phyloP scores from a whole-genome alignment of 2,797 vertebrate species.

The Oreonectes daqikongensis region DNA sequence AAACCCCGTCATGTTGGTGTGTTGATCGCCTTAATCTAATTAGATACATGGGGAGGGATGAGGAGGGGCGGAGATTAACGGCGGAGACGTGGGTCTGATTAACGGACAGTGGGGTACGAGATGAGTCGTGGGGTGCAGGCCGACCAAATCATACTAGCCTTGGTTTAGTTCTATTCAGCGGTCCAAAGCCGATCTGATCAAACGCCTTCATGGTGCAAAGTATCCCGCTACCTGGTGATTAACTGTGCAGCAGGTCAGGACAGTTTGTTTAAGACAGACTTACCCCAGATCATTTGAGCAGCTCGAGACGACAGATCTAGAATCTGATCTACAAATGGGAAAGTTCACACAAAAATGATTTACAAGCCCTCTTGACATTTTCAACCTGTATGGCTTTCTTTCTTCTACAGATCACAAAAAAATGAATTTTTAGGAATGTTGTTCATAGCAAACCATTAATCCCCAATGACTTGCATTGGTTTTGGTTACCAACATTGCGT shows the following conservation, averaged over 20 bases:
- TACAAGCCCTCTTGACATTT: too few species aligned
- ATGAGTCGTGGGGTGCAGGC: constrained; percentile 66
- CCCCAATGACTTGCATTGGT: too few species aligned
- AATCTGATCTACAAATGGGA: too few species aligned
- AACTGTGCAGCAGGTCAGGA: constrained; percentile 39
- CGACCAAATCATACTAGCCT: constrained; percentile 72
- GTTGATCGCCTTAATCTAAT: constrained; percentile 79
- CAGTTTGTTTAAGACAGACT: constrained; percentile 47
- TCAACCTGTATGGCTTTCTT: too few species aligned
- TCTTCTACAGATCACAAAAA: too few species aligned
- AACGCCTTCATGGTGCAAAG: constrained; percentile 42
- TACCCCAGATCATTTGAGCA: constrained; percentile 6
- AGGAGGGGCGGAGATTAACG: constrained; percentile 71
- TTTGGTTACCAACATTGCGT: too few species aligned
- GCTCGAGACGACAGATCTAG: neutral
- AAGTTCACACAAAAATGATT: too few species aligned
- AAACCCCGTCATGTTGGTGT: constrained; percentile 45
- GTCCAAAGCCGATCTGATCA: constrained; percentile 69
- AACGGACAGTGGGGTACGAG: constrained; percentile 77
- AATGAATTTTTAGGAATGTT: too few species aligned
- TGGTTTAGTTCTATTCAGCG: constrained; percentile 69
- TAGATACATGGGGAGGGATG: constrained; percentile 65
- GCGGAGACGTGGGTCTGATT: constrained; percentile 72
- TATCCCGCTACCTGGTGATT: constrained; percentile 59
- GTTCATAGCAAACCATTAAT: too few species aligned